phyloP scores from a whole-genome alignment of 1,140 invertebrate species.

The Listronotus bonariensis region DNA sequence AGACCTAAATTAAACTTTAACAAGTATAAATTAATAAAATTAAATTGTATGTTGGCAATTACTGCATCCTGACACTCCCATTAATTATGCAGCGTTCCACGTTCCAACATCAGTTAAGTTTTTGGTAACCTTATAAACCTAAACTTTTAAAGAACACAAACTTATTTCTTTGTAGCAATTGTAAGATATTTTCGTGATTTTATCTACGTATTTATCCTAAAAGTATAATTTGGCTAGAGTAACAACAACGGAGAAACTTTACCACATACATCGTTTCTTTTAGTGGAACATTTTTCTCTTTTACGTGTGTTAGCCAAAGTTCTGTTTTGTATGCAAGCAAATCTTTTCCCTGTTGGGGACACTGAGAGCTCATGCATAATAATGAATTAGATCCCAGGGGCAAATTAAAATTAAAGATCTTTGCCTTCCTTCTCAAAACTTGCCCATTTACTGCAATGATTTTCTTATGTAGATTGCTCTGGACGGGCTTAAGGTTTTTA shows the following conservation, averaged over 20 bases:
- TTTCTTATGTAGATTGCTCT: conserved; percentile 53
- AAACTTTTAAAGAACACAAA: too few species aligned
- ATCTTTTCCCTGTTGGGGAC: conserved; percentile 48
- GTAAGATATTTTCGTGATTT: too few species aligned
- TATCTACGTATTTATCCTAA: too few species aligned
- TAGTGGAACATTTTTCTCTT: conserved; percentile 20
- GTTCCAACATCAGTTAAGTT: too few species aligned
- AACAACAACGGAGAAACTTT: background rate
- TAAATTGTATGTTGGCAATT: too few species aligned
- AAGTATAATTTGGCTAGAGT: background rate
- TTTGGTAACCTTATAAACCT: too few species aligned
- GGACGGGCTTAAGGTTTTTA: conserved; percentile 18
- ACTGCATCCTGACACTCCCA: too few species aligned
- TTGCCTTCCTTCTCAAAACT: conserved; percentile 53
- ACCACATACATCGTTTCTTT: conserved; percentile 4
- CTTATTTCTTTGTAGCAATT: too few species aligned
- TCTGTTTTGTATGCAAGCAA: conserved; percentile 50
- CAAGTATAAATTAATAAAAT: too few species aligned
- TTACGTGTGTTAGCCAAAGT: conserved; percentile 35
- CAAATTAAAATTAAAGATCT: conserved; percentile 57
- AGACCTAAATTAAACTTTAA: too few species aligned
- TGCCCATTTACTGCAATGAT: conserved; percentile 57
- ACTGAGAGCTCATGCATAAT: conserved; percentile 54
- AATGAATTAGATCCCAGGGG: conserved; percentile 57
- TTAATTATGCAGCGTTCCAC: too few species aligned